Base-by-base conservation (phyloP, 1,140 invertebrate species). In the Pachyrhynchus sulphureomaculatus region DNA sequence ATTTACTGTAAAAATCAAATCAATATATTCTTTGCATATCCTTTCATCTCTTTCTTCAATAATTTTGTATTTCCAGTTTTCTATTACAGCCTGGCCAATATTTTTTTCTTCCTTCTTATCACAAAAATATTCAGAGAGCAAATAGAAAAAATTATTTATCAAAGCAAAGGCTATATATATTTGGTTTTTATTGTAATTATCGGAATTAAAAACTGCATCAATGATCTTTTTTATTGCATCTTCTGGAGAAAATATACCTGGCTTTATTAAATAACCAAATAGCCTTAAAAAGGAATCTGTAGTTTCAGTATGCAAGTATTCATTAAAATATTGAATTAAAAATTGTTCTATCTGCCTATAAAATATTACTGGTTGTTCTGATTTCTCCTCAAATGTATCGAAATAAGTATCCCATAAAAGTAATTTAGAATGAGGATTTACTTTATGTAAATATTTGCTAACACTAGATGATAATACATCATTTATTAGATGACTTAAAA, bases 11-110 rank as follows among this genome's bases (percentile, higher is more conserved):
- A 49, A 49, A 13, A 49, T 33, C 2, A 49, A 18, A 4, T 33
- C 10, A 4, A 49, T 49, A 49, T 13, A 49, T 26, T 49, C 47
- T n/a, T 33, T 49, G 34, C 37, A 41, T 36, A 41, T 21, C 2
- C 12, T 6, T 23, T 9, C 10, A 39, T 53, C 37, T 39, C n/a
- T 24, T 53, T 41, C 37, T 13, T 18, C 12, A 24, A 53, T 12
- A 39, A 53, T 24, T 36, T 17, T 39, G n/a, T 8, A 6, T 12
- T 23, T 37, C 18, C 51, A 53, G 8, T 21, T 23, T 17, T 21
- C 23, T 23, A 39, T 23, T 20, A 53, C 12, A 20, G n/a, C 3
- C 2, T 37, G 4, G 4, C 17, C 13, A 4, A 37, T 23, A 3
- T 10, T 8, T 53, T 21, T 20, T 2, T 53, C 13, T 4, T 17